Evolutionary conservation across 2,888 invertebrate species (phyloP).

Genomic region (Serripes groenlandicus): DNA sequence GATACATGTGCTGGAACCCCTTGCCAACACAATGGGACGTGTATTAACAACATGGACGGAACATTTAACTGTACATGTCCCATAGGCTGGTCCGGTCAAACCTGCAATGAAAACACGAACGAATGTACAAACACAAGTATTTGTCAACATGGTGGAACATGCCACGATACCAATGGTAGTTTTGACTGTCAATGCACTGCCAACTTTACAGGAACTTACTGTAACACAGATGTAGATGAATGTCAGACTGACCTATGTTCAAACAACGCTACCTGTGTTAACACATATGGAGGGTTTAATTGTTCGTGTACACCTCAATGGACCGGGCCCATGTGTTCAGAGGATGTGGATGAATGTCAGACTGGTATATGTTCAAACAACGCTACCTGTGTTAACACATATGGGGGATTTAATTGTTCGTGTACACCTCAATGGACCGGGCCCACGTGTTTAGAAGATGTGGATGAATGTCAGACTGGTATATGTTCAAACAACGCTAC

Average conservation of each 20-base stretch:
- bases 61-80: conserved; percentile 51
- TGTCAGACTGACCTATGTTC: conserved; percentile 17
- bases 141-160: conserved; percentile 60
- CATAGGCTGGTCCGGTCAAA: conserved; percentile 47
- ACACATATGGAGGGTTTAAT: conserved; percentile 9
- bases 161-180: conserved; percentile 44
- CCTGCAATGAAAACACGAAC: conserved; percentile 45
- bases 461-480: conserved; percentile 93
- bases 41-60: conserved; percentile 26
- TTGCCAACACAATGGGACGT: conserved; percentile 87
- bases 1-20: conserved; percentile 88
- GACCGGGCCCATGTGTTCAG: background rate
- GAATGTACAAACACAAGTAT: conserved; percentile 41
- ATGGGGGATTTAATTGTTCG: conserved; percentile 36
- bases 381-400: conserved; percentile 21
- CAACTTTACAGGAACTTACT: conserved; percentile 46
- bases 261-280: conserved; percentile 35
- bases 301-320: conserved; percentile 18
- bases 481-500: conserved; percentile 88
- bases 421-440: conserved; percentile 91
- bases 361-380: conserved; percentile 17
- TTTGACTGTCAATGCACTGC: conserved; percentile 46
- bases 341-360: conserved; percentile 29
- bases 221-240: conserved; percentile 50
- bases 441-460: conserved; percentile 90